These are phyloP conservation scores for Thymallus thymallus DNA, from an alignment of 2,113 vertebrate species.

Conservation along the genomic window DNA sequence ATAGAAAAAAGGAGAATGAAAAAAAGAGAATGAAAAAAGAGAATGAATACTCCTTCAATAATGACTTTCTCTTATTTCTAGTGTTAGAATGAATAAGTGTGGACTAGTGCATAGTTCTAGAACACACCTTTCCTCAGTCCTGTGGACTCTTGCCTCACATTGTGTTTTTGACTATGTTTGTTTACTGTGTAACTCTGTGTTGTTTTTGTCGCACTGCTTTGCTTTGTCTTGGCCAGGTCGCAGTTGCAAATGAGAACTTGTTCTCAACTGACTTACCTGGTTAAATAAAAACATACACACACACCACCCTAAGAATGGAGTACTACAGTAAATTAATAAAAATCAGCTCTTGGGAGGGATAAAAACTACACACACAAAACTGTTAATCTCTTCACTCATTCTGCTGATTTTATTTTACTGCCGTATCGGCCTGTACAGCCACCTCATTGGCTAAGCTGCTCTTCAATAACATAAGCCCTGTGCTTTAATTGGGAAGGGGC, in stretches of 20 bases:
- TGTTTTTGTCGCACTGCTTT: too few relatives aligned
- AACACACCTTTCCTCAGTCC: conserved; percentile 60
- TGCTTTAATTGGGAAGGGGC: conserved; percentile 71
- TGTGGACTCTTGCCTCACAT: conserved; percentile 55
- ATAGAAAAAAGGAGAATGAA: conserved; percentile 58
- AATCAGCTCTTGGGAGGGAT: conserved; percentile 70
- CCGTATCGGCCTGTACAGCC: conserved; percentile 60
- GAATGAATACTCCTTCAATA: conserved; percentile 47
- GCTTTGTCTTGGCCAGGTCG: too few relatives aligned
- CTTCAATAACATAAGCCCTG: conserved; percentile 75
- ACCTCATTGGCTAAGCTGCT: conserved; percentile 70
- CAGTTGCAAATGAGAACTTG: too few relatives aligned
- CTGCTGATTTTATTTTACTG: conserved; percentile 60
- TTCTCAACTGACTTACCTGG: too few relatives aligned
- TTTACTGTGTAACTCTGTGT: too few relatives aligned
- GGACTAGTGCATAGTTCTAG: conserved; percentile 38
- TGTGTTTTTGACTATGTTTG: too few relatives aligned
- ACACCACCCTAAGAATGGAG: conserved; percentile 55
- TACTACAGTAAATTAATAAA: conserved; percentile 64
- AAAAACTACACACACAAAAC: conserved; percentile 70
- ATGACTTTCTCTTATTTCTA: conserved; percentile 65
- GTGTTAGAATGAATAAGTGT: conserved; percentile 57
- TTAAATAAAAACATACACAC: too few relatives aligned
- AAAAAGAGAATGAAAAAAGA: conserved; percentile 65
- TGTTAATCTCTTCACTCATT: conserved; percentile 70